A percentile compares a stretch with the other conserved stretches of the same genome.
Evolutionary conservation across 2,113 vertebrate species (phyloP).

Genomic region (Camelus bactrianus): DNA sequence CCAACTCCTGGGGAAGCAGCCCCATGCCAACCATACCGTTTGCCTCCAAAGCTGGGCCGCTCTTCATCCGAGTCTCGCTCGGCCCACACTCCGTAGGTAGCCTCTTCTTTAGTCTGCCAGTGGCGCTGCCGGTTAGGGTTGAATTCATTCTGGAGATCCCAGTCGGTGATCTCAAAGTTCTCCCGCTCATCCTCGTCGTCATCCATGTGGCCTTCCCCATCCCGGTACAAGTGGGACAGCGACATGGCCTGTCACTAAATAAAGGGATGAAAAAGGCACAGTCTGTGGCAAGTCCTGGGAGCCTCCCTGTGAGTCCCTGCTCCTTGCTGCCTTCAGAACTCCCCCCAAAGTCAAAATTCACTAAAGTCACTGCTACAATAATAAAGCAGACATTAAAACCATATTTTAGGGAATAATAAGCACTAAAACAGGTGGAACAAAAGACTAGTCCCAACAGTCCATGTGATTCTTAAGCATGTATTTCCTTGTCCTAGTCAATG

Average conservation of each 20-base stretch:
- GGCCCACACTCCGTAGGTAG: slow-evolving; percentile 97
- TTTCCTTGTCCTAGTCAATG: background rate
- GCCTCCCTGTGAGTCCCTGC: background rate
- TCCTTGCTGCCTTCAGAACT: background rate
- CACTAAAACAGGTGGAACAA: background rate
- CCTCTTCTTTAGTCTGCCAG: slow-evolving; percentile 96
- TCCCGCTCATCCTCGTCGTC: slow-evolving; percentile 93
- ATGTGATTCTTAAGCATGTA: background rate
- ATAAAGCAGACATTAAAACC: background rate
- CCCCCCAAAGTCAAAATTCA: background rate
- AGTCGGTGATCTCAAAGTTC: slow-evolving; percentile 97
- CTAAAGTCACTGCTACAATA: background rate
- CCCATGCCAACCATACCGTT: slow-evolving; percentile 85
- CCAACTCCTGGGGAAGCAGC: background rate
- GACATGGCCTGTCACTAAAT: slow-evolving; percentile 89
- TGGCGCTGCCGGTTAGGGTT: slow-evolving; percentile 96
- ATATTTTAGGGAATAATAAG: background rate
- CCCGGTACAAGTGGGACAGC: slow-evolving; percentile 96
- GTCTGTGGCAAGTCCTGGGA: background rate
- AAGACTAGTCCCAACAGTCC: background rate
- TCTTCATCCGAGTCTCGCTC: slow-evolving; percentile 96
- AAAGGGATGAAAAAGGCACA: background rate
- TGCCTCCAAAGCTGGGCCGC: slow-evolving; percentile 96
- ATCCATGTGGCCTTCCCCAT: slow-evolving; percentile 89
- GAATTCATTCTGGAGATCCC: slow-evolving; percentile 98